Percentiles rank a stretch among this genome's conserved stretches.
Evolutionary conservation across 2,888 invertebrate genomes (phyloP).

Genomic region (Spilosoma lubricipeda): DNA sequence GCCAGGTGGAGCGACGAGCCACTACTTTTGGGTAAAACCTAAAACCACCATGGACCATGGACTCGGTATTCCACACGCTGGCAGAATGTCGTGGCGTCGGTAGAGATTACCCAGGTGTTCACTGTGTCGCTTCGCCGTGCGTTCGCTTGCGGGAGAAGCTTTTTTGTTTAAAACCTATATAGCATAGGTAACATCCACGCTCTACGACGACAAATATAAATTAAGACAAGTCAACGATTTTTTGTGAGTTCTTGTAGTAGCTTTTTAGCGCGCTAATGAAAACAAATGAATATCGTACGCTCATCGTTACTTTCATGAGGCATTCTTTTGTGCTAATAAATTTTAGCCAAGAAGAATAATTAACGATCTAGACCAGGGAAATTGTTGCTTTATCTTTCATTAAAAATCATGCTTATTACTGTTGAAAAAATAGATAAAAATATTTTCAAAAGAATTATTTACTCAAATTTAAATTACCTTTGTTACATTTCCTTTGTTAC

Average conservation of each 20-base stretch:
- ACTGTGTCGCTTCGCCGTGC: too few relatives aligned
- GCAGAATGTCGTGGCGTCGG: too few relatives aligned
- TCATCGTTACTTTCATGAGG: conserved; percentile 55
- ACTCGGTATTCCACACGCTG: too few relatives aligned
- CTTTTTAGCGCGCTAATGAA: conserved; percentile 58
- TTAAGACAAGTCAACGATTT: neutral
- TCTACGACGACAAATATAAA: neutral
- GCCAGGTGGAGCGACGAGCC: too few relatives aligned
- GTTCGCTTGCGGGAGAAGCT: too few relatives aligned
- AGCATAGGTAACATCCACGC: neutral
- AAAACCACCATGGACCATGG: too few relatives aligned
- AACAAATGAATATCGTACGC: conserved; percentile 64
- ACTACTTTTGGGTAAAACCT: too few relatives aligned
- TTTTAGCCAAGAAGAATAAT: conserved; percentile 52
- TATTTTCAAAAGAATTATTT: neutral
- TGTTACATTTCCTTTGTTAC: too few relatives aligned
- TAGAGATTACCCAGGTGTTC: too few relatives aligned
- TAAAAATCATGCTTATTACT: neutral
- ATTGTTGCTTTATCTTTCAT: conserved; percentile 30
- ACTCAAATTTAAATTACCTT: neutral
- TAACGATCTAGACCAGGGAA: conserved; percentile 33
- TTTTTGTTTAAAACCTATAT: too few relatives aligned
- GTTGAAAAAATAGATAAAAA: neutral
- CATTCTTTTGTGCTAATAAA: conserved; percentile 61
- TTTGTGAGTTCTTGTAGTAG: conserved; percentile 25